Evolutionary conservation across 2,888 invertebrate species (phyloP), one percentile per base, ranked within the genome.

Genomic region (Nasonovia ribisnigri): DNA sequence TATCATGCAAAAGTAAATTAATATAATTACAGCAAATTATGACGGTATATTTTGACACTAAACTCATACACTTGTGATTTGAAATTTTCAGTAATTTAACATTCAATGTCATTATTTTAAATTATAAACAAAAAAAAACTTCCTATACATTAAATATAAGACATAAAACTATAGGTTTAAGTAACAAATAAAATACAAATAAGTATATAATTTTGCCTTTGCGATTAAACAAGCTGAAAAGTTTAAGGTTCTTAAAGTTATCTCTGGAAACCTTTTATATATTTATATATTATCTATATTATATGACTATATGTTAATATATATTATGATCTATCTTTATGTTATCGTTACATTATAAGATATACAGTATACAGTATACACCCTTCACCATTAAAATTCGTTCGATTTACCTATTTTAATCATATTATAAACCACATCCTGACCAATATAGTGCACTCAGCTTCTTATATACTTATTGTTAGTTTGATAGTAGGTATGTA

Each of bases 401-500:
- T 90, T 90, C 90, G 36, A 48, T 90, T 90, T 48, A 36, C 36
- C 67, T n/a, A 24, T 90, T 90, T 90, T 90, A 77, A 90, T 90
- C 48, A 67, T 46, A 57, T 54, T 46, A 46, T 11, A 57, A 43
- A 42, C 24, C 20, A 46, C 13, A 46, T 36, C 3, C n/a, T 91
- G 36, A 90, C 48, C 67, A 36, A 90, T 6, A 90, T 6, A 36
- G 13, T n/a, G 90, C n/a, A 48, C 57, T 57, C 89, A n/a, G 26
- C 43, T 43, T 57, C 43, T 89, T 60, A 43, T 60, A 43, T 20
- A 89, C 10, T 24, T 46, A 86, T n/a, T 48, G 29, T n/a, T 24
- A 36, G 16, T 89, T 29, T n/a, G 16, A 43, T 13, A 26, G 43
- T 43, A 51, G 13, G 51, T 24, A 54, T 24, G 24, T 8, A 60